These are phyloP conservation scores for Lordiphosa clarofinis DNA, from an alignment of 1,140 invertebrate species.

Conservation along the genomic window DNA sequence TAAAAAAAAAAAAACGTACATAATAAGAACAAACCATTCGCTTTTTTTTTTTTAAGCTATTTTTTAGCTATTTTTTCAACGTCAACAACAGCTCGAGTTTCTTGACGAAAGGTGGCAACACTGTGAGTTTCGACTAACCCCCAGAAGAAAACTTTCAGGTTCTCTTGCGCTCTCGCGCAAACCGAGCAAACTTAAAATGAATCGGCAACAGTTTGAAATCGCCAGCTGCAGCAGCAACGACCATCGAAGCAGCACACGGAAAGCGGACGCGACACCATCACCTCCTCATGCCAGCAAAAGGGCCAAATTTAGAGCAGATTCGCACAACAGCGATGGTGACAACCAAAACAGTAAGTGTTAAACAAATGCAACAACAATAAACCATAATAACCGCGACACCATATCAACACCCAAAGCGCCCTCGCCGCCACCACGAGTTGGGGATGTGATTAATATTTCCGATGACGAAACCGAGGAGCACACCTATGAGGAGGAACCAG, in stretches of 20 bases:
- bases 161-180: background rate
- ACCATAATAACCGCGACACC: conserved; percentile 49
- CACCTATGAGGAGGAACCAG: conserved; percentile 37
- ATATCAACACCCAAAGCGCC: conserved; percentile 45
- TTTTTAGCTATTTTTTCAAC: too few relatives aligned
- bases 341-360: background rate
- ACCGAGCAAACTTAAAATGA: conserved; percentile 23
- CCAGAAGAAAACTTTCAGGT: too few relatives aligned
- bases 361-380: conserved; percentile 17
- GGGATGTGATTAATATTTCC: conserved; percentile 36
- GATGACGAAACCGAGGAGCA: conserved; percentile 23
- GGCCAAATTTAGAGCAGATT: too few relatives aligned
- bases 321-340: conserved; percentile 1
- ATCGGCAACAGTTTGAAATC: conserved; percentile 36
- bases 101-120: too few relatives aligned
- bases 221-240: conserved; percentile 3
- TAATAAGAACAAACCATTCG: too few relatives aligned
- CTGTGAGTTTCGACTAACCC: too few relatives aligned
- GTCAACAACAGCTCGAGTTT: too few relatives aligned
- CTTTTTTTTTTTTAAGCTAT: too few relatives aligned
- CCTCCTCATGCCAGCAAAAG: conserved; percentile 22
- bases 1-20: too few relatives aligned
- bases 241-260: conserved; percentile 18
- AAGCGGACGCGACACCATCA: conserved; percentile 2
- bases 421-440: conserved; percentile 30